phyloP scores from a whole-genome alignment of 2,113 vertebrate species.

The Synchiropus splendidus region DNA sequence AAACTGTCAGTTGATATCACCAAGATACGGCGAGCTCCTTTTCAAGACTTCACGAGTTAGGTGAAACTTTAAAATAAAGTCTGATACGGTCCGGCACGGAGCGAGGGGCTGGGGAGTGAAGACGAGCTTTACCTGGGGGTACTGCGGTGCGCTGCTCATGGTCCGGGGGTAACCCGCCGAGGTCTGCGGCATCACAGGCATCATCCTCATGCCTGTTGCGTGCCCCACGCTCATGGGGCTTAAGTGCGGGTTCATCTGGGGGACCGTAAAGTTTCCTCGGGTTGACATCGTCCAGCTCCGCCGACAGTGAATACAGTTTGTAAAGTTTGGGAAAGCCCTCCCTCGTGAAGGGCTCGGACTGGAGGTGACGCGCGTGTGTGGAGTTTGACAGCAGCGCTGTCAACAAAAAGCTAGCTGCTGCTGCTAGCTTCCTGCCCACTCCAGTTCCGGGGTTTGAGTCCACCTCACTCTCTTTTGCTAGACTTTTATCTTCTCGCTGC shows the following conservation, averaged over 20 bases:
- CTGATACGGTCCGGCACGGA: too few species aligned
- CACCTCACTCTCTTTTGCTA: conserved; percentile 12
- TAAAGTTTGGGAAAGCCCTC: too few species aligned
- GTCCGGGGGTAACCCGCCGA: conserved; percentile 53
- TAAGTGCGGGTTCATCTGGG: conserved; percentile 49
- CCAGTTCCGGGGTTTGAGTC: conserved; percentile 47
- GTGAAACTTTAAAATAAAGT: too few species aligned
- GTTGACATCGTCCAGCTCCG: conserved; percentile 49
- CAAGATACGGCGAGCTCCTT: too few species aligned
- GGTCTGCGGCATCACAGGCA: conserved; percentile 52
- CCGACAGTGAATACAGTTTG: too few species aligned
- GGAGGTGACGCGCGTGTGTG: conserved; percentile 3
- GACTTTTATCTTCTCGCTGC: too few species aligned
- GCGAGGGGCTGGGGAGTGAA: too few species aligned
- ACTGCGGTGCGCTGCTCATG: conserved; percentile 52
- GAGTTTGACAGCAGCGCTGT: conserved; percentile 51
- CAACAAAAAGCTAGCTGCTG: conserved; percentile 59
- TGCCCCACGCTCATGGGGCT: conserved; percentile 56
- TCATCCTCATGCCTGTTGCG: conserved; percentile 56
- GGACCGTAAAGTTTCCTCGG: conserved; percentile 54
- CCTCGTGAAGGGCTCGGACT: background rate
- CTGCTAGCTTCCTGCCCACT: conserved; percentile 5
- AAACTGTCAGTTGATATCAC: too few species aligned
- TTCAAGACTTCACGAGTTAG: too few species aligned
- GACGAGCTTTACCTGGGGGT: conserved; percentile 50